phyloP scores from a whole-genome alignment of 2,797 vertebrate species.

The Naso thynnoides region DNA sequence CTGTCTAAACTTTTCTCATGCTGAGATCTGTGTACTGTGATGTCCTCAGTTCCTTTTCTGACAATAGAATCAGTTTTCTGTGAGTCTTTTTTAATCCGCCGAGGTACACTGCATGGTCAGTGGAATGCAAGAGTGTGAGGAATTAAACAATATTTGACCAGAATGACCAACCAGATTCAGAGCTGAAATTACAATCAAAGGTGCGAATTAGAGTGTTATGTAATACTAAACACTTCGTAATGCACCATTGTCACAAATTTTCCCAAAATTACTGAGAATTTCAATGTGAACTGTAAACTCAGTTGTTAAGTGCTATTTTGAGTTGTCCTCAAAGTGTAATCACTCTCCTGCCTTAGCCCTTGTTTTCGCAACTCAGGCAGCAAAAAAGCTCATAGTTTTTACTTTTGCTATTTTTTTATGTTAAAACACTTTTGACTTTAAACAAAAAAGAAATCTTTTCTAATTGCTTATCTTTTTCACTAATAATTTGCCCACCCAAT shows the following conservation, averaged over 20 bases:
- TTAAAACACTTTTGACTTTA: too few species aligned
- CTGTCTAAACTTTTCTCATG: slow-evolving; percentile 46
- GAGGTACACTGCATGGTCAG: slow-evolving; percentile 29
- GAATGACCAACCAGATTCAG: slow-evolving; percentile 7
- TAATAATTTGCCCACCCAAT: not conserved
- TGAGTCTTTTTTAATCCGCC: slow-evolving; percentile 34
- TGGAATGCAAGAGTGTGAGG: slow-evolving; percentile 20
- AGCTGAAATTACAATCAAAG: not conserved
- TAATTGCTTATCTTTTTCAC: not conserved
- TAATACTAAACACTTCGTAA: not conserved
- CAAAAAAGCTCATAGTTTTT: not conserved
- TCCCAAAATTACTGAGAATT: not conserved
- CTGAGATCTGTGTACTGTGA: slow-evolving; percentile 46
- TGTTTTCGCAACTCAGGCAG: not conserved
- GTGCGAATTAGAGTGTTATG: not conserved
- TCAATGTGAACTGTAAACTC: not conserved
- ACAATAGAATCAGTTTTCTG: slow-evolving; percentile 32
- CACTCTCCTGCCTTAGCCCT: too few species aligned
- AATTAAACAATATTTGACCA: slow-evolving; percentile 35
- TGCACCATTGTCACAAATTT: not conserved
- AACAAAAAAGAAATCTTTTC: not conserved
- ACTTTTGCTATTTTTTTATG: not conserved
- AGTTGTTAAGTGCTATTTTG: not conserved
- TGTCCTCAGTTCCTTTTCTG: slow-evolving; percentile 17
- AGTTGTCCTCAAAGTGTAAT: not conserved